phyloP scores from a whole-genome alignment of 1,140 invertebrate species.

The Bombus vancouverensis region DNA sequence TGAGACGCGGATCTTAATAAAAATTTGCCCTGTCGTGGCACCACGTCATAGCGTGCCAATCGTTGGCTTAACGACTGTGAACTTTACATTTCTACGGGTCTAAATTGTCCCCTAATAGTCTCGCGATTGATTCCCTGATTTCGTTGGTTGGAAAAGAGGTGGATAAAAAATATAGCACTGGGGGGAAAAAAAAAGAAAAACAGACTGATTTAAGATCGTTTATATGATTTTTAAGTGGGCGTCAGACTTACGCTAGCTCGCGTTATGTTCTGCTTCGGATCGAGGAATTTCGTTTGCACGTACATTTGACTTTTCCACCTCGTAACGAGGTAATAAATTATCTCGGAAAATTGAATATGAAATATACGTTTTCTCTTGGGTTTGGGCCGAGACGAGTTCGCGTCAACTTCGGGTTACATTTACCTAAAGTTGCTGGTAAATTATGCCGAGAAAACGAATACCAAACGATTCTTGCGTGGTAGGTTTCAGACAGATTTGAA shows the following conservation, averaged over 20 bases:
- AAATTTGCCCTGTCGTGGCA: not conserved
- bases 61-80: slow-evolving; percentile 13
- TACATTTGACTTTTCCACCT: not conserved
- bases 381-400: not conserved
- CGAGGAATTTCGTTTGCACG: not conserved
- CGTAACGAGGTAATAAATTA: not conserved
- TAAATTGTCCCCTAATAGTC: slow-evolving; percentile 4
- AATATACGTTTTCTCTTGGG: not conserved
- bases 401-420: not conserved
- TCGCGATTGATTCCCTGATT: not conserved
- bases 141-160: not conserved
- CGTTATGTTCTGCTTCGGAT: not conserved
- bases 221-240: too few relatives aligned
- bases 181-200: not conserved
- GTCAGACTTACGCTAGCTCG: not conserved
- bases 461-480: not conserved
- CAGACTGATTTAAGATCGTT: not conserved
- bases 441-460: not conserved
- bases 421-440: not conserved
- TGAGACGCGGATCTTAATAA: slow-evolving; percentile 32
- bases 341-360: not conserved
- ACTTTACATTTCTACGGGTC: slow-evolving; percentile 15
- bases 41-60: slow-evolving; percentile 9
- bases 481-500: not conserved
- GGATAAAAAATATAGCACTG: too few relatives aligned